Percentiles rank a stretch among this genome's conserved stretches.
These are phyloP conservation scores for Hypsibius dujardini DNA, from an alignment of 1,140 invertebrate genomes.

Conservation along the genomic window DNA sequence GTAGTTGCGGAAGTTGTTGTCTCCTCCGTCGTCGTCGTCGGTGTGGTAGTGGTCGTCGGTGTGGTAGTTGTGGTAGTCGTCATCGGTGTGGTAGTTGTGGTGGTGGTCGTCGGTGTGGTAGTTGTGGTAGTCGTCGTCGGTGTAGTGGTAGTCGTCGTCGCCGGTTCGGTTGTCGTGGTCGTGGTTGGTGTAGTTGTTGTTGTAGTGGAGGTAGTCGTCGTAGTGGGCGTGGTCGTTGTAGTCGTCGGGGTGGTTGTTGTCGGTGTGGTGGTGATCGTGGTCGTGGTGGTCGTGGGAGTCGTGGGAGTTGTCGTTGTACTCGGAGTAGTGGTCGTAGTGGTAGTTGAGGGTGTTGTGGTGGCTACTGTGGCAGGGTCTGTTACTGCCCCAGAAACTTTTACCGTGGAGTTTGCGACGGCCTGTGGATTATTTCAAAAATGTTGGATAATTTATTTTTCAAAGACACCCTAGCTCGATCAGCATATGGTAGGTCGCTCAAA, in stretches of 20 bases:
- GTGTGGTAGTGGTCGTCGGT: background rate
- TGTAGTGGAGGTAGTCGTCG: constrained; percentile 4
- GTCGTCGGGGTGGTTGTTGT: constrained; percentile 3
- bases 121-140: background rate
- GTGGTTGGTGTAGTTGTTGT: constrained; percentile 1
- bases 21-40: background rate
- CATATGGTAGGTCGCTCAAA: too few species aligned
- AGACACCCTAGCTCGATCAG: too few species aligned
- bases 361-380: background rate
- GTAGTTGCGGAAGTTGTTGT: constrained; percentile 6
- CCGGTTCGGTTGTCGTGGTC: constrained; percentile 7
- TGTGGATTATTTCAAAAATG: too few species aligned
- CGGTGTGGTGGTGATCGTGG: background rate
- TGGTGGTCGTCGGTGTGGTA: constrained; percentile 13
- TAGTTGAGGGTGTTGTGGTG: background rate
- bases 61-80: background rate
- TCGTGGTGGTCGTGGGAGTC: background rate
- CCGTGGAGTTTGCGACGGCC: too few species aligned
- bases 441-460: too few species aligned
- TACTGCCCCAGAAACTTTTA: too few species aligned
- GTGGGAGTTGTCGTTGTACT: background rate
- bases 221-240: constrained; percentile 2
- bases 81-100: background rate
- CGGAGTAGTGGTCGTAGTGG: background rate
- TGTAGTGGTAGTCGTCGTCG: constrained; percentile 12